Percentiles rank a stretch among this genome's conserved stretches.
These are phyloP conservation scores for Nipponia nippon DNA, from an alignment of 2,113 vertebrate species.

Conservation along the genomic window DNA sequence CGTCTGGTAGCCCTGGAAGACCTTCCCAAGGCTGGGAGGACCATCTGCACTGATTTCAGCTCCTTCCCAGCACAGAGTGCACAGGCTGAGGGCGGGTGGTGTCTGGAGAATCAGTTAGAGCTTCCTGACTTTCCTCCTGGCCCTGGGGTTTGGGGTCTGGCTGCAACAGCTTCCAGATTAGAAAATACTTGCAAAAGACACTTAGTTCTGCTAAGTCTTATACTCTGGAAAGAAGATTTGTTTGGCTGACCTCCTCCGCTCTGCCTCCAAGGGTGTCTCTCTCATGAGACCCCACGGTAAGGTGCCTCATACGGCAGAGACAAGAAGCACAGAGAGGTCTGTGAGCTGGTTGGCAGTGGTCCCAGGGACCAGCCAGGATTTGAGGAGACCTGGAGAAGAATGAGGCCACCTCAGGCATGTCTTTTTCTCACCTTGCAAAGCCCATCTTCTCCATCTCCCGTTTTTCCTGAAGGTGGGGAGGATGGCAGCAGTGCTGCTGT, in stretches of 20 bases:
- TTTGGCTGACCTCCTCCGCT: not conserved
- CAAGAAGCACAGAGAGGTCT: not conserved
- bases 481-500: not conserved
- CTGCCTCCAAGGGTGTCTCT: not conserved
- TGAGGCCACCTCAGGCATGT: accelerated
- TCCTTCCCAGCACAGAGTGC: not conserved
- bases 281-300: not conserved
- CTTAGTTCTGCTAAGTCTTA: not conserved
- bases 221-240: not conserved
- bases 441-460: not conserved
- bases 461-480: not conserved
- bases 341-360: not conserved
- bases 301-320: not conserved
- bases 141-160: not conserved
- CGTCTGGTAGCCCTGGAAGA: not conserved
- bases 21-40: not conserved
- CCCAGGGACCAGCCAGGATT: not conserved
- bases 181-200: not conserved
- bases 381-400: not conserved
- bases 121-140: not conserved
- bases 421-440: not conserved
- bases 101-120: not conserved
- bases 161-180: not conserved
- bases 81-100: not conserved
- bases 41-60: not conserved